Evolutionary conservation across 1,140 invertebrate genomes (phyloP).

Genomic region (Achatina immaculata): DNA sequence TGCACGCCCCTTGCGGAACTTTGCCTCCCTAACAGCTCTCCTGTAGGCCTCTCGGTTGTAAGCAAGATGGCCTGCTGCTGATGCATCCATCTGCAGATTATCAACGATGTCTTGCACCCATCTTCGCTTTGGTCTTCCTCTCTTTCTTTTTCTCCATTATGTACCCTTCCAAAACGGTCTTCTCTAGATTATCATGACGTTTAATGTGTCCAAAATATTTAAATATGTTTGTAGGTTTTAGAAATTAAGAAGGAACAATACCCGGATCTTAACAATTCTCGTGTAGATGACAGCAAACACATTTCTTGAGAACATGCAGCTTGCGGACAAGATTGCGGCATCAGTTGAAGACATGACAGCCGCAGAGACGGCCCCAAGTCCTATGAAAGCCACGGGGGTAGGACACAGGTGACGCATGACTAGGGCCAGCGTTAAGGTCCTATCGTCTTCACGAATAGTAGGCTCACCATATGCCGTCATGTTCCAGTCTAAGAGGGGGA

Average conservation of each 20-base stretch:
- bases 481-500: constrained; percentile 49
- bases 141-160: too few relatives aligned
- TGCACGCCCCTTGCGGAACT: too few relatives aligned
- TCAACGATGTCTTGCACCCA: too few relatives aligned
- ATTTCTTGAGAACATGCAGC: constrained; percentile 97
- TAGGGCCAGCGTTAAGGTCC: constrained; percentile 94
- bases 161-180: too few relatives aligned
- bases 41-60: too few relatives aligned
- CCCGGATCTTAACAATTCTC: constrained; percentile 78
- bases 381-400: constrained; percentile 91
- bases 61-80: too few relatives aligned
- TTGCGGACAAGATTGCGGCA: constrained; percentile 94
- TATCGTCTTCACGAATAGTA: constrained; percentile 75
- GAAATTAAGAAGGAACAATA: constrained; percentile 61
- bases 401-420: constrained; percentile 96
- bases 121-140: too few relatives aligned
- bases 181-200: too few relatives aligned
- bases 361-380: constrained; percentile 94
- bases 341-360: constrained; percentile 99
- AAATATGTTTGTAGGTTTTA: too few relatives aligned
- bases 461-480: constrained; percentile 37
- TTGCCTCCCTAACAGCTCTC: too few relatives aligned
- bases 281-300: constrained; percentile 75
- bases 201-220: too few relatives aligned
- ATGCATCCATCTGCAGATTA: too few relatives aligned